Evolutionary conservation across 2,888 invertebrate genomes (phyloP), one percentile per base, ranked within the genome.

Genomic region (Epicampocera succincta): DNA sequence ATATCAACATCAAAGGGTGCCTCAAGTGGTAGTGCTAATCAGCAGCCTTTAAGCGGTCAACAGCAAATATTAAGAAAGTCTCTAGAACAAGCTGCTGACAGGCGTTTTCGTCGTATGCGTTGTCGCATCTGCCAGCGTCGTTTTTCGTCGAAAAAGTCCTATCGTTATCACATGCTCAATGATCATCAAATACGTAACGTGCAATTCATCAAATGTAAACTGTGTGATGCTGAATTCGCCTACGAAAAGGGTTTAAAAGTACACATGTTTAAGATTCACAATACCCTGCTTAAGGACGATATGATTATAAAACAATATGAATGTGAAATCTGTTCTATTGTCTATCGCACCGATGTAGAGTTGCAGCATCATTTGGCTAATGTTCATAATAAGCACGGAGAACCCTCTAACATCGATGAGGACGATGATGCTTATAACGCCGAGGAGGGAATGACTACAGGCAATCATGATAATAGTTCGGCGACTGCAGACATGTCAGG

Each of bases 181-280:
- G 91, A 90, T 40, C 91, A 91, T 87, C 89, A 91, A 84, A 89
- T 91, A 63, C 88, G 88, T 42, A 90, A 91, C 84, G 90, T 90
- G 6, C 89, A 90, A 80, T 91, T 91, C 72, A 90, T 91, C 15
- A 90, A 90, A 66, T 91, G 91, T 78, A 90, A 88, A 66, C 79
- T 91, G 2, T 91, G 91, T 84, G 90, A 90, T 48, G 91, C 91
- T 0, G 91, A 91, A 78, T 91, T 91, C 42, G 90, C 90, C n/a
- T 90, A 91, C 78, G 90, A 91, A 78, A 91, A 91, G 85, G 91
- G 91, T 0, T 84, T 91, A 0, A 91, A 90, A 83, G 91, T 91
- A 77, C 91, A 91, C 80, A 88, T 91, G 86, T 90, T 90, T 61
- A 90, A 91, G 81, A 88, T 90, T 77, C 91, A 91, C 81, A 90